phyloP scores from a whole-genome alignment of 2,888 invertebrate genomes.

The Papilio demoleus region DNA sequence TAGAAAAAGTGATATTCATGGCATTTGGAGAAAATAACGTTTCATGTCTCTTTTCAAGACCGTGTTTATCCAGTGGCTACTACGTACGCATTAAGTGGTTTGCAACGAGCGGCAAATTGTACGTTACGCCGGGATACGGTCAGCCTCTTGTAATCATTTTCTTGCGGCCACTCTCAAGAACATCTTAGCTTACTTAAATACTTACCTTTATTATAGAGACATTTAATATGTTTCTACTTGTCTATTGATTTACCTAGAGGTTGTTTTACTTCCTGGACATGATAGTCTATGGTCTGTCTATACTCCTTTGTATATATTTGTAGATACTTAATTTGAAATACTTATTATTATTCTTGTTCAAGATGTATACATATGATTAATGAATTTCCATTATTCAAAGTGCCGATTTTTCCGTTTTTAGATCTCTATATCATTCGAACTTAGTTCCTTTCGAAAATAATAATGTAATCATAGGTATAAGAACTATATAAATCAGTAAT shows the following conservation, averaged over 20 bases:
- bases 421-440: too few relatives aligned
- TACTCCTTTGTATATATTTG: not conserved
- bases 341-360: too few relatives aligned
- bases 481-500: too few relatives aligned
- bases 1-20: not conserved
- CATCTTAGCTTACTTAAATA: constrained; percentile 29
- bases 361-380: too few relatives aligned
- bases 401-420: too few relatives aligned
- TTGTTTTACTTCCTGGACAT: not conserved
- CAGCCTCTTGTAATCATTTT: constrained; percentile 37
- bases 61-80: constrained; percentile 22
- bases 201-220: constrained; percentile 33
- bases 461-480: too few relatives aligned
- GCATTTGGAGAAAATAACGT: constrained; percentile 15
- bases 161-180: constrained; percentile 35
- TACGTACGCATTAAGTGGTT: constrained; percentile 37
- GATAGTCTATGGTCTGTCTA: not conserved
- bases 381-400: too few relatives aligned
- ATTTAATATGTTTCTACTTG: constrained; percentile 17
- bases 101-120: constrained; percentile 39
- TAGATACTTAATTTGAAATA: not conserved
- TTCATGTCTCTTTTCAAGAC: too few relatives aligned
- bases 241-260: not conserved
- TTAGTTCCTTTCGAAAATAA: too few relatives aligned
- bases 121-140: constrained; percentile 32